These are phyloP conservation scores for Diadromus collaris DNA, from an alignment of 2,888 invertebrate species.

Conservation along the genomic window DNA sequence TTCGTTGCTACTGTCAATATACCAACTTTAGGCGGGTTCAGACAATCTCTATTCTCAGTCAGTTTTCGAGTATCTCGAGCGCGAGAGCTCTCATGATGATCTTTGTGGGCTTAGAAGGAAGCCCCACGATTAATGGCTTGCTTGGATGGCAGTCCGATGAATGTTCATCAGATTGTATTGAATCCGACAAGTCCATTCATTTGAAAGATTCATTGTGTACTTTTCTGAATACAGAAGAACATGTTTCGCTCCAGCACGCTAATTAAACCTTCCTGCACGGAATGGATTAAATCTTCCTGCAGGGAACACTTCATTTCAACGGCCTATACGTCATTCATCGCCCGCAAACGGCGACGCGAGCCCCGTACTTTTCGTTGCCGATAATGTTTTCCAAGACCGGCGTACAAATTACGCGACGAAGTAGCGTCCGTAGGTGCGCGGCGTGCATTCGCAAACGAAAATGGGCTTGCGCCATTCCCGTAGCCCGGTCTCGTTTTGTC, in stretches of 20 bases:
- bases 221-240: not conserved
- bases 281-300: not conserved
- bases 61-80: too few relatives aligned
- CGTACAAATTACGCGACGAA: constrained; percentile 31
- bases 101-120: too few relatives aligned
- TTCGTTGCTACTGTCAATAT: not conserved
- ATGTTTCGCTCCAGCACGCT: too few relatives aligned
- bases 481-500: constrained; percentile 2
- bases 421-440: not conserved
- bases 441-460: constrained; percentile 30
- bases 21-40: not conserved
- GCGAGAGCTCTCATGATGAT: too few relatives aligned
- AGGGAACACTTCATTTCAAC: not conserved
- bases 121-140: too few relatives aligned
- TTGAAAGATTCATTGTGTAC: too few relatives aligned
- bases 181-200: too few relatives aligned
- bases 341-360: not conserved
- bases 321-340: not conserved
- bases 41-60: too few relatives aligned
- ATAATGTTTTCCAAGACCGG: constrained; percentile 21
- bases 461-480: constrained; percentile 7
- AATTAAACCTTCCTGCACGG: not conserved
- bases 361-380: constrained; percentile 13
- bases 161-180: too few relatives aligned
- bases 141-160: too few relatives aligned